Conservation (phyloP, 2,797 vertebrate genomes). For the Melanotaenia nigrans region DNA sequence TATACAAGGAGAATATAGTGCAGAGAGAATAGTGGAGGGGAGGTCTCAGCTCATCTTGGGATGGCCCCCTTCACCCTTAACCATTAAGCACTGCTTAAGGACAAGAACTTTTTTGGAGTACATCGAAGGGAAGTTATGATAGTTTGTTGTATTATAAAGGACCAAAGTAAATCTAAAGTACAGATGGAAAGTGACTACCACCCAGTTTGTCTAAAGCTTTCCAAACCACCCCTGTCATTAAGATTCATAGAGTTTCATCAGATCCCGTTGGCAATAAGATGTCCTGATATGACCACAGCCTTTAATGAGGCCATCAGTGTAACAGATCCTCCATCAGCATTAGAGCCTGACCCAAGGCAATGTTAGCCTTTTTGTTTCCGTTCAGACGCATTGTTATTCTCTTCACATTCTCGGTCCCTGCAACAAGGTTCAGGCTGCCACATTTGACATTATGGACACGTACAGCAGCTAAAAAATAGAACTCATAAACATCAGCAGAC, state of each 20-base stretch:
- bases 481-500: conserved; percentile 13
- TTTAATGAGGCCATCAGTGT: conserved; percentile 49
- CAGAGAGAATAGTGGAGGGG: too few species aligned
- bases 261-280: conserved; percentile 13
- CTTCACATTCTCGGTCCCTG: conserved; percentile 9
- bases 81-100: too few species aligned
- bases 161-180: conserved; percentile 7
- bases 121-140: too few species aligned
- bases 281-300: conserved; percentile 36
- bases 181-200: not conserved
- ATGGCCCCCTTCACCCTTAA: too few species aligned
- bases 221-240: conserved; percentile 14
- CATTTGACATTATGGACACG: conserved; percentile 44
- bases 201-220: conserved; percentile 18
- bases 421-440: conserved; percentile 6
- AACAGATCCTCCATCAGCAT: conserved; percentile 46
- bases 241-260: conserved; percentile 34
- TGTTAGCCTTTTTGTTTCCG: conserved; percentile 26
- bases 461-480: conserved; percentile 20
- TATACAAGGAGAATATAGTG: too few species aligned
- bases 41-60: too few species aligned
- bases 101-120: too few species aligned
- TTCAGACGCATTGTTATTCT: conserved; percentile 42
- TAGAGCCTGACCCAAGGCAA: conserved; percentile 39
- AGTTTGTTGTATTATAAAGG: conserved; percentile 11